Evolutionary conservation across 1,140 invertebrate species (phyloP).

Genomic region (Ips nitidus): DNA sequence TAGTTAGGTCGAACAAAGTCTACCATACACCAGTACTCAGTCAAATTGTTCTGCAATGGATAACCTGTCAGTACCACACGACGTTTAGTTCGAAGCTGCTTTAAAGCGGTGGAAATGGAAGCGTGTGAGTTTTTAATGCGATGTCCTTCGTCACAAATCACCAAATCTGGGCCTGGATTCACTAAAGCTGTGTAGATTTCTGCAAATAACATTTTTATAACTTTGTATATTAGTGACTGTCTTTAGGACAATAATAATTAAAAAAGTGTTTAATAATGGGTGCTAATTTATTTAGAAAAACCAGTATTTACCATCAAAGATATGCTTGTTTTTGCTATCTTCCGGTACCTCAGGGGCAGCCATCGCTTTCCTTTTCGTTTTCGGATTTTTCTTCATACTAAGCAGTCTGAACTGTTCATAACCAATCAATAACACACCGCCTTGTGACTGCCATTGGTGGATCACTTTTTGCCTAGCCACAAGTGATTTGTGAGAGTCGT

Average conservation of each 20-base stretch:
- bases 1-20: slow-evolving; percentile 94
- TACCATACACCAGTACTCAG: slow-evolving; percentile 97
- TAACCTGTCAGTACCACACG: slow-evolving; percentile 92
- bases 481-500: slow-evolving; percentile 92
- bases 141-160: slow-evolving; percentile 96
- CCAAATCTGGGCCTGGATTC: slow-evolving; percentile 89
- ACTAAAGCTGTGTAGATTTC: slow-evolving; percentile 86
- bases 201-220: slow-evolving; percentile 47
- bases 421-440: slow-evolving; percentile 95
- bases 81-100: slow-evolving; percentile 87
- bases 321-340: slow-evolving; percentile 80
- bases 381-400: slow-evolving; percentile 74
- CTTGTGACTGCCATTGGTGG: slow-evolving; percentile 80
- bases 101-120: slow-evolving; percentile 88
- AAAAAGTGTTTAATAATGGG: too few species aligned
- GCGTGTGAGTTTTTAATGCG: slow-evolving; percentile 96
- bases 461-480: slow-evolving; percentile 60
- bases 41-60: slow-evolving; percentile 93
- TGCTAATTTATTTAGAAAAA: too few species aligned
- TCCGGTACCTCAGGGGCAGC: slow-evolving; percentile 58
- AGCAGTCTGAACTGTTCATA: slow-evolving; percentile 95
- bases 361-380: slow-evolving; percentile 56
- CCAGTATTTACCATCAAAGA: slow-evolving; percentile 70
- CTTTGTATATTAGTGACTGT: too few species aligned
- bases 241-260: too few species aligned